These are phyloP conservation scores for Pangasius larnaudii DNA, from an alignment of 2,797 vertebrate species.

Conservation along the genomic window DNA sequence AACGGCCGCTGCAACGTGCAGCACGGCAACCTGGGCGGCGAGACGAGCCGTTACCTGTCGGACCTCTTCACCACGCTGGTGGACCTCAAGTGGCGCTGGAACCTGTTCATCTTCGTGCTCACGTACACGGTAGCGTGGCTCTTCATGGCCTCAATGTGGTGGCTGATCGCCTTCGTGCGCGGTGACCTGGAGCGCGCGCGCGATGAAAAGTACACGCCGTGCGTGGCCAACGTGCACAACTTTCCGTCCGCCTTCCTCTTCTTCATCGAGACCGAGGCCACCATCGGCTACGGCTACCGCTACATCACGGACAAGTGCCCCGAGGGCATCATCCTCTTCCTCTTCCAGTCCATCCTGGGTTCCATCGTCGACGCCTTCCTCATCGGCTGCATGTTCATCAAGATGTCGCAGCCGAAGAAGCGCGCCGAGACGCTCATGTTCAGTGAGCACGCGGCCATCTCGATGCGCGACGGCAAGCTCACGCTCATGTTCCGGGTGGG, in stretches of 20 bases:
- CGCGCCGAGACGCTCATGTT: slow-evolving; percentile 98
- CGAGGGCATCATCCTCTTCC: slow-evolving; percentile 97
- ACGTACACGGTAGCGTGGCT: slow-evolving; percentile 99
- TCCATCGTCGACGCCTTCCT: slow-evolving; percentile 98
- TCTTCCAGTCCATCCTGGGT: slow-evolving; percentile 97
- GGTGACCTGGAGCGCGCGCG: slow-evolving; percentile 93
- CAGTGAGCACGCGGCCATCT: slow-evolving; percentile 94
- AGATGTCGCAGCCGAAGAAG: slow-evolving; percentile 99
- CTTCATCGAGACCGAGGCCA: slow-evolving; percentile 97
- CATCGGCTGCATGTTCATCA: slow-evolving; percentile 99
- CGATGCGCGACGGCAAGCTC: slow-evolving; percentile 96
- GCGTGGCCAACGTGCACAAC: slow-evolving; percentile 98
- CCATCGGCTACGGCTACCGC: slow-evolving; percentile 96
- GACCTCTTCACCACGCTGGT: slow-evolving; percentile 97
- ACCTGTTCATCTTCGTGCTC: slow-evolving; percentile 97
- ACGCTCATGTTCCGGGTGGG: slow-evolving; percentile 99
- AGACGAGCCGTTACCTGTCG: slow-evolving; percentile 95
- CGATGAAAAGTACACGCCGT: slow-evolving; percentile 95
- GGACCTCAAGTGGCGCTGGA: slow-evolving; percentile 99
- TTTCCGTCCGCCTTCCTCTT: slow-evolving; percentile 98
- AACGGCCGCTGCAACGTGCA: slow-evolving; percentile 98
- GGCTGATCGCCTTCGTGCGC: slow-evolving; percentile 94
- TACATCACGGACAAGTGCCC: slow-evolving; percentile 99
- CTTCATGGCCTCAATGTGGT: slow-evolving; percentile 99
- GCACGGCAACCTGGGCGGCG: slow-evolving; percentile 96